phyloP scores from a whole-genome alignment of 92 coral and sea anemone genomes.

The Virgularia gustaviana region DNA sequence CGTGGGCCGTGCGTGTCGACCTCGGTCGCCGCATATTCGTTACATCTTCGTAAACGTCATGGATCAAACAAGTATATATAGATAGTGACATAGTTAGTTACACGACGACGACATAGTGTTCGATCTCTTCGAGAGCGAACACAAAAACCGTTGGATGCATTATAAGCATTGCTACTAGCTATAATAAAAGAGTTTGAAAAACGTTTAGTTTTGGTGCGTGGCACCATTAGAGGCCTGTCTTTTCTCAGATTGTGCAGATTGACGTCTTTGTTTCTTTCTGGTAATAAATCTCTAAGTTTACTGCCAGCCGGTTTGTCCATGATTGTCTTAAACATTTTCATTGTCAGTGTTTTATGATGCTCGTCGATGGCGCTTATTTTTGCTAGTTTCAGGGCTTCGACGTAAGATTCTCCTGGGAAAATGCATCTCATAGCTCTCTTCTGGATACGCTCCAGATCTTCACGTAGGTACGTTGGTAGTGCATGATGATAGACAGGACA shows the following conservation, averaged over 20 bases:
- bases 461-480: slow-evolving; percentile 38
- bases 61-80: neutral
- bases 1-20: no score
- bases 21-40: no score
- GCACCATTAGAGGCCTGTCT: slow-evolving; percentile 26
- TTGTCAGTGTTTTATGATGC: slow-evolving; percentile 39
- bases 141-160: no score
- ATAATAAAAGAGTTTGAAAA: slow-evolving; percentile 25
- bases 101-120: no score
- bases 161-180: slow-evolving; percentile 3
- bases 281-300: neutral
- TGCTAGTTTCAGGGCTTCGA: slow-evolving; percentile 25
- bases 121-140: no score
- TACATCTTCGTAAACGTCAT: no score
- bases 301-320: neutral
- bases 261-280: neutral
- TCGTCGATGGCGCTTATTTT: slow-evolving; percentile 26
- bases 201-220: slow-evolving; percentile 33
- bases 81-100: neutral
- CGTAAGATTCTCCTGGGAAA: slow-evolving; percentile 24
- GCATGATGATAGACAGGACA: slow-evolving; percentile 48
- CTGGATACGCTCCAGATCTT: slow-evolving; percentile 42
- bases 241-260: slow-evolving; percentile 24
- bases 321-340: slow-evolving; percentile 24
- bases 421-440: slow-evolving; percentile 43